These are phyloP conservation scores for Oscheius sp. DNA, from an alignment of 2,888 invertebrate species.

Conservation along the genomic window DNA sequence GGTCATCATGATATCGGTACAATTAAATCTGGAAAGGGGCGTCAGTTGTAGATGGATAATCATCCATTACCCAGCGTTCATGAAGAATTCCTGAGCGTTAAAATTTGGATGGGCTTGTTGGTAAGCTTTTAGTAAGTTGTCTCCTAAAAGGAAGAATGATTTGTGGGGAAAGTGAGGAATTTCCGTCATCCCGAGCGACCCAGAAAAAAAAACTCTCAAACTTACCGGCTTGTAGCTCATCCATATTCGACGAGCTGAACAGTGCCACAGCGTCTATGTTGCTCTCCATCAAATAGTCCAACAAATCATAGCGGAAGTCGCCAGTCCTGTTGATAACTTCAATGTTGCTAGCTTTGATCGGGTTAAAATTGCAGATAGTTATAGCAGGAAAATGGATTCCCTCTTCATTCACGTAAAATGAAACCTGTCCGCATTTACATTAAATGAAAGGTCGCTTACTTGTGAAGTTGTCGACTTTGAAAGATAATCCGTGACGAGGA, in stretches of 20 bases:
- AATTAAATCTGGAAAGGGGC: slow-evolving; percentile 59
- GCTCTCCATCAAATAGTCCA: slow-evolving; percentile 63
- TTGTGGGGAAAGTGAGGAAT: no score
- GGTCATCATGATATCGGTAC: slow-evolving; percentile 62
- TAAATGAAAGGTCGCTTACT: slow-evolving; percentile 34
- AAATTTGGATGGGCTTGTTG: slow-evolving; percentile 47
- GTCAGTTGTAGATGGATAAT: no score
- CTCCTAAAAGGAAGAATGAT: no score
- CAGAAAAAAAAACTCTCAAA: no score
- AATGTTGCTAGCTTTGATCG: slow-evolving; percentile 58
- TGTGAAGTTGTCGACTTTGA: slow-evolving; percentile 65
- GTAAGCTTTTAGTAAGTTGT: slow-evolving; percentile 42
- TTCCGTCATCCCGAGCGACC: no score
- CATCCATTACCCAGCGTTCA: slow-evolving; percentile 35
- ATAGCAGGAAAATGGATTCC: slow-evolving; percentile 66
- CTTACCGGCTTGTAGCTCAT: slow-evolving; percentile 17
- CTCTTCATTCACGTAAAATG: slow-evolving; percentile 66
- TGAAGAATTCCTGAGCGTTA: slow-evolving; percentile 43
- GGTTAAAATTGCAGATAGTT: slow-evolving; percentile 70
- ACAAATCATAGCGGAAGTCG: slow-evolving; percentile 57
- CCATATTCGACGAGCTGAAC: slow-evolving; percentile 44
- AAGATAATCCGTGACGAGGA: slow-evolving; percentile 55
- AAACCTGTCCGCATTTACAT: no score
- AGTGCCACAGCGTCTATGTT: slow-evolving; percentile 53
- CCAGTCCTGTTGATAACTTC: slow-evolving; percentile 50